These are phyloP conservation scores for Tenualosa ilisha DNA, from an alignment of 2,797 vertebrate genomes.

Conservation along the genomic window DNA sequence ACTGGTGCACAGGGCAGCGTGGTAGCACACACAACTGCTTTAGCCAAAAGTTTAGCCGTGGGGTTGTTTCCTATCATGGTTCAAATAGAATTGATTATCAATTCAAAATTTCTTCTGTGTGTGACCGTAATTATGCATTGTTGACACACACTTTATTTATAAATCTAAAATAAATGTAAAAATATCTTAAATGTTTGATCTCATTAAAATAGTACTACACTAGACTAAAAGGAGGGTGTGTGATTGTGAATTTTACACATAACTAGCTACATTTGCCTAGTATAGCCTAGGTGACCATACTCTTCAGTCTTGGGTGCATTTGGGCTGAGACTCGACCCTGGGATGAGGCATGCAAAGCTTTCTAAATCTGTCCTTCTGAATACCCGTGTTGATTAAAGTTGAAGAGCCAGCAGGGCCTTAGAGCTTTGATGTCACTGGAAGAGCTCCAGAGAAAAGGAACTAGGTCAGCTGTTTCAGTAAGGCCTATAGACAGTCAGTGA, in stretches of 20 bases:
- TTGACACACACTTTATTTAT: too few relatives aligned
- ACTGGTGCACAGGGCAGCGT: not conserved
- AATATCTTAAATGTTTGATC: not conserved
- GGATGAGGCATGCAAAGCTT: conserved; percentile 26
- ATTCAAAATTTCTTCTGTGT: not conserved
- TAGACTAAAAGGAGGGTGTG: not conserved
- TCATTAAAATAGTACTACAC: not conserved
- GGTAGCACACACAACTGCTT: not conserved
- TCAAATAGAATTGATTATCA: not conserved
- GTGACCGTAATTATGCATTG: too few relatives aligned
- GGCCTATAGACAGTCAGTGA: conserved; percentile 35
- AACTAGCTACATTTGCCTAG: not conserved
- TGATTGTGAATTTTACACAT: not conserved
- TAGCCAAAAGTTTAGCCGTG: not conserved
- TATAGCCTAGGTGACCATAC: not conserved
- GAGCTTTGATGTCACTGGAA: conserved; percentile 50
- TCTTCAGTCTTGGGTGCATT: conserved; percentile 8
- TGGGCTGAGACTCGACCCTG: conserved; percentile 10
- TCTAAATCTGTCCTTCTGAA: conserved; percentile 45
- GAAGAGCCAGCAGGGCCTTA: conserved; percentile 40
- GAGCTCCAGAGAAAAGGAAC: conserved; percentile 45
- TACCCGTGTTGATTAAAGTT: conserved; percentile 48
- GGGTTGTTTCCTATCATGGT: not conserved
- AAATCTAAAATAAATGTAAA: too few relatives aligned
- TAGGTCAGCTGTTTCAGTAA: conserved; percentile 47